phyloP scores from a whole-genome alignment of 2,113 vertebrate species.

The Daboia siamensis region DNA sequence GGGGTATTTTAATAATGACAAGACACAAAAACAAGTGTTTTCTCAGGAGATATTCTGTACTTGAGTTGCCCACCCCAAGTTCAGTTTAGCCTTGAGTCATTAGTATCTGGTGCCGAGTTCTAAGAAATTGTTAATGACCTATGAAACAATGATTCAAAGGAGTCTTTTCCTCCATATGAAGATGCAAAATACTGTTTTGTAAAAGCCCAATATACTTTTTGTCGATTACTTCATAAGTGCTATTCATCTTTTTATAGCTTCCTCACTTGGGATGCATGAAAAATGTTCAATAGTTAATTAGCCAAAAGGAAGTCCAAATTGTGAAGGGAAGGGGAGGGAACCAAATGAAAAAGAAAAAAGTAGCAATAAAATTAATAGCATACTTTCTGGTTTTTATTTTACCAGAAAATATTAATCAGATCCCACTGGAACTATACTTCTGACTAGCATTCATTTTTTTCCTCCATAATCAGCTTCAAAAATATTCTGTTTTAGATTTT shows the following conservation, averaged over 20 bases:
- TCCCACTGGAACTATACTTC: slow-evolving; percentile 50
- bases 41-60: slow-evolving; percentile 47
- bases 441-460: slow-evolving; percentile 43
- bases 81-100: slow-evolving; percentile 56
- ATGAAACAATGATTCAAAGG: slow-evolving; percentile 60
- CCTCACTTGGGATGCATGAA: slow-evolving; percentile 64
- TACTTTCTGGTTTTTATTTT: slow-evolving; percentile 57
- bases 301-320: slow-evolving; percentile 70
- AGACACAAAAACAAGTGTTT: slow-evolving; percentile 57
- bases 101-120: slow-evolving; percentile 55
- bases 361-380: slow-evolving; percentile 65
- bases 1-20: slow-evolving; percentile 65
- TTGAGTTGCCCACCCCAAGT: neutral
- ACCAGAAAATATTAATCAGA: slow-evolving; percentile 54
- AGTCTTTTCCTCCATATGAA: slow-evolving; percentile 62
- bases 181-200: slow-evolving; percentile 56
- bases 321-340: slow-evolving; percentile 4
- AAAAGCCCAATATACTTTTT: slow-evolving; percentile 56
- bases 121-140: slow-evolving; percentile 65
- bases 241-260: slow-evolving; percentile 69
- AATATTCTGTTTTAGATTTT: slow-evolving; percentile 42
- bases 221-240: slow-evolving; percentile 69
- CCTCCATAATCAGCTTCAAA: slow-evolving; percentile 45
- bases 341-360: slow-evolving; percentile 40
- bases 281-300: slow-evolving; percentile 76